Conservation (phyloP, 2,888 invertebrate genomes). For the Luffia ferchaultella region DNA sequence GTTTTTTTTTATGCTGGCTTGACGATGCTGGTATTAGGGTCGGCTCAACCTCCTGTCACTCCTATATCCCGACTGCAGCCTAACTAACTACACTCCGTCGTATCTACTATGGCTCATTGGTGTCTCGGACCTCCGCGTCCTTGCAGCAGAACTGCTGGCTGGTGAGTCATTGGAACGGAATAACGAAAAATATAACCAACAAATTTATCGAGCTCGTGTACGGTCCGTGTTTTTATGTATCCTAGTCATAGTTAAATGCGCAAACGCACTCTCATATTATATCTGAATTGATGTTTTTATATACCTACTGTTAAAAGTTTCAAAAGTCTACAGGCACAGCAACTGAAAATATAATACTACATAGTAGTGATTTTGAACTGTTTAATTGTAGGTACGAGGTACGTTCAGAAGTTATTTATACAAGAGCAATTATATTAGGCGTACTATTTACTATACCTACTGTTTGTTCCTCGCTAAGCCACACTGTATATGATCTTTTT, state of each 20-base stretch:
- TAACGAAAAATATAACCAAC: too few relatives aligned
- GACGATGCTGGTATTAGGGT: too few relatives aligned
- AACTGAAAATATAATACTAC: conserved; percentile 14
- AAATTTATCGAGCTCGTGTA: too few relatives aligned
- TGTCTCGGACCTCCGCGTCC: too few relatives aligned
- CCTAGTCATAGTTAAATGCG: background rate
- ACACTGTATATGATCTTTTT: conserved; percentile 29
- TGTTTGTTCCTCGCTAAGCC: conserved; percentile 18
- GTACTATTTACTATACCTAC: background rate
- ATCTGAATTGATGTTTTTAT: background rate
- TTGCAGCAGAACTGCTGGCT: too few relatives aligned
- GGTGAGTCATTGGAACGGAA: too few relatives aligned
- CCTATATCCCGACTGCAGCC: too few relatives aligned
- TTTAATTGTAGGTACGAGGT: conserved; percentile 2
- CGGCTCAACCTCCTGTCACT: too few relatives aligned
- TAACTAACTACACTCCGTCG: too few relatives aligned
- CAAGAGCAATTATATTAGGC: conserved; percentile 6
- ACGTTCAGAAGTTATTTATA: conserved; percentile 4
- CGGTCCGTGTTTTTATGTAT: background rate
- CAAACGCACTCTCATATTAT: background rate
- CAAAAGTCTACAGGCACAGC: conserved; percentile 17
- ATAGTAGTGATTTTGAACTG: conserved; percentile 3
- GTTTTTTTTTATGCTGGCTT: too few relatives aligned
- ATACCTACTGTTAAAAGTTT: conserved; percentile 11
- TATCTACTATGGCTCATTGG: too few relatives aligned